Evolutionary conservation across 2,113 vertebrate species (phyloP).

Genomic region (Vidua macroura): DNA sequence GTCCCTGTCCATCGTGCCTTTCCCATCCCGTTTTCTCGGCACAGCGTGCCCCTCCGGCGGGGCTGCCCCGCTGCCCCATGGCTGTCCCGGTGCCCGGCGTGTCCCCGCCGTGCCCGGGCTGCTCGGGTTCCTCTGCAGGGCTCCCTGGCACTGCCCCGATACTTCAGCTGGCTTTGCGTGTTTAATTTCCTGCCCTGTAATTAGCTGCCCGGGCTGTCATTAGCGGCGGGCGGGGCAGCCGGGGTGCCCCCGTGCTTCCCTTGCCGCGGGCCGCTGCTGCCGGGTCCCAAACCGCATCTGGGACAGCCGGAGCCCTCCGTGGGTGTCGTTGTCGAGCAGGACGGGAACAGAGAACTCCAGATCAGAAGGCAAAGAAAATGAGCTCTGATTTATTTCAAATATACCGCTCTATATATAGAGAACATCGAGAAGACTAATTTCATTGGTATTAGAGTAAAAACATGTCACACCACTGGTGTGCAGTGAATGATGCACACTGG

Average conservation of each 20-base stretch:
- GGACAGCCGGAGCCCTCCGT: neutral
- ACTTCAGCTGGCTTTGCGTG: neutral
- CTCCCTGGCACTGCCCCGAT: neutral
- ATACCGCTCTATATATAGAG: no score
- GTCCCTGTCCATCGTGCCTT: rapidly evolving
- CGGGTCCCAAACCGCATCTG: rapidly evolving
- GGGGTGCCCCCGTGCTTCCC: neutral
- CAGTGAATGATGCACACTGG: no score
- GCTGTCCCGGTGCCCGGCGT: rapidly evolving
- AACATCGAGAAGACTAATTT: no score
- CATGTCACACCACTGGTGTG: no score
- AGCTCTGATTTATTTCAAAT: no score
- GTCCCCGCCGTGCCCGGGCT: neutral
- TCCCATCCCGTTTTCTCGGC: rapidly evolving
- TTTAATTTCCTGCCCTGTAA: neutral
- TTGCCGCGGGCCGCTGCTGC: rapidly evolving
- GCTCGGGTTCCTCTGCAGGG: neutral
- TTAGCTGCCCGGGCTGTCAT: neutral
- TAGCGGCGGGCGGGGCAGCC: neutral
- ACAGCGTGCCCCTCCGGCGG: rapidly evolving
- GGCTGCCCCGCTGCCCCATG: rapidly evolving
- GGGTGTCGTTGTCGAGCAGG: no score
- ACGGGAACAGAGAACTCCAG: no score
- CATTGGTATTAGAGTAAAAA: no score
- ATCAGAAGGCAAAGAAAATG: no score